Base-by-base conservation (phyloP, 1,140 invertebrate genomes). In the Lepidurus packardi region DNA sequence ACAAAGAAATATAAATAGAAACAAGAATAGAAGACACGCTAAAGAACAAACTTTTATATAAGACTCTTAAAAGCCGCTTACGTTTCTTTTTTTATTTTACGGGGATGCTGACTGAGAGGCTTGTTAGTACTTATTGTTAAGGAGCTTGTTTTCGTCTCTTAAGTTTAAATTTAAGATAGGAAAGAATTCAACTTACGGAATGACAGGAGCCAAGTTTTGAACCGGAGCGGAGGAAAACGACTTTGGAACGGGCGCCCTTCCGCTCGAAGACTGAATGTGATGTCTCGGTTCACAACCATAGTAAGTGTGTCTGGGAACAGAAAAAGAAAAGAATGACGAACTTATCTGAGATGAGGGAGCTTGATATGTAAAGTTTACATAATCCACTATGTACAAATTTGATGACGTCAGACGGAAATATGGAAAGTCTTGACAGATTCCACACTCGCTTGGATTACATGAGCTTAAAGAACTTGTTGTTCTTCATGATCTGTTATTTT, bases 11-110 rank as follows among this genome's bases (percentile, higher is more conserved):
- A 34, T 34, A 34, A 34, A 34, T 34, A 34, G 53, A 65, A 65
- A 21, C 16, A 65, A 65, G 13, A 11, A 21, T 13, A 65, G 13
- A 65, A 16, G 10, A 65, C 47, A 13, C 7, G 16, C 0, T 34
- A 65, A 65, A 65, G 53, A 65, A 65, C 2, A 34, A 34, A 34
- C 34, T 65, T 65, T 65, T 65, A 21, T 65, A n/a, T 65, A 65
- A 65, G 53, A 65, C 16, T 21, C 53, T 65, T 65, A 65, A 65
- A 65, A 65, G 53, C 53, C n/a, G 53, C 53, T 65, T 65, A 65
- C 53, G 21, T 7, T 7, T 34, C 1, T 34, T 34, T 34, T 7
- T 7, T 34, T 25, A 2, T 34, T 34, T 34, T 34, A 34, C 34
- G 34, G 34, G 34, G 34, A 34, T 34, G 34, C 34, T 34, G 34